Conservation (phyloP, 1,140 invertebrate genomes). For the Anadara kagoshimensis region DNA sequence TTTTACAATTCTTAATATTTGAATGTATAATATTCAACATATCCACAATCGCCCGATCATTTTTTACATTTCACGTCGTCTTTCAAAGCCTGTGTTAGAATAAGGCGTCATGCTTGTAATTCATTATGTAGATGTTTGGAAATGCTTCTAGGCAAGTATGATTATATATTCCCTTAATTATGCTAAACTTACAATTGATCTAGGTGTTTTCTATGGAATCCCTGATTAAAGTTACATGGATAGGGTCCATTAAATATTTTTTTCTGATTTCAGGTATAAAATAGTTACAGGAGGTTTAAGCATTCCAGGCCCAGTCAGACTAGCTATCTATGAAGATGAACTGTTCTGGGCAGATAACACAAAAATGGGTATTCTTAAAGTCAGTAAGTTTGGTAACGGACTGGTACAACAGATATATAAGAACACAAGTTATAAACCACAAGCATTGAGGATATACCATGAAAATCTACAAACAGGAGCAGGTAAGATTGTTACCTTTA, state of each 20-base stretch:
- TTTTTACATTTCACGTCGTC: no score
- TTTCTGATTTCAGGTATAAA: constrained; percentile 56
- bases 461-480: not conserved
- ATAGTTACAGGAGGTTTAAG: constrained; percentile 79
- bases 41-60: no score
- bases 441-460: constrained; percentile 4
- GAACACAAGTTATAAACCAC: not conserved
- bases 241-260: not conserved
- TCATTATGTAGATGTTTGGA: no score
- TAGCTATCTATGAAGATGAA: constrained; percentile 92
- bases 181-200: no score
- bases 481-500: not conserved
- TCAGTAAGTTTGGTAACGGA: constrained; percentile 76
- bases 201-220: no score
- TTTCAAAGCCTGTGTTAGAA: no score
- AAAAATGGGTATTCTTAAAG: constrained; percentile 93
- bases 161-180: no score
- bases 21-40: no score
- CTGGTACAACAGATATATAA: not conserved
- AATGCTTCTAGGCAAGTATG: no score
- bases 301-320: constrained; percentile 88
- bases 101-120: no score
- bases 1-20: no score
- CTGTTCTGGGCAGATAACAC: constrained; percentile 97
- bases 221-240: not conserved